Percentiles rank a stretch among this genome's conserved stretches.
These are phyloP conservation scores for Drosophila elegans DNA, from an alignment of 1,140 invertebrate species.

Conservation along the genomic window DNA sequence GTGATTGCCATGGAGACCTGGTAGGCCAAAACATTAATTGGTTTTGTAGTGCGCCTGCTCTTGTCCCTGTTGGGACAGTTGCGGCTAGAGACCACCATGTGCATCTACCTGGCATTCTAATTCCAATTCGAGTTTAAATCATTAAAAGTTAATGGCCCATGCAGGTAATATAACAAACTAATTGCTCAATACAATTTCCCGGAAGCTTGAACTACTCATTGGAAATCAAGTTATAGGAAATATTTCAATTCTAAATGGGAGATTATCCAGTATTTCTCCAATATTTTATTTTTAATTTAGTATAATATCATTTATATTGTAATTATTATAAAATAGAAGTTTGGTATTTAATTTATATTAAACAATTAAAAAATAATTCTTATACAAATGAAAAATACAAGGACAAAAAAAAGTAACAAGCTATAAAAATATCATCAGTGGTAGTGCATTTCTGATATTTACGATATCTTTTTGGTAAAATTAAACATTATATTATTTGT, in stretches of 20 bases:
- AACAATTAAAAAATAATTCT: too few species aligned
- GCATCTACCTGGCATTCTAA: conserved; percentile 18
- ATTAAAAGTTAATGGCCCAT: conserved; percentile 14
- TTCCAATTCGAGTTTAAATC: conserved; percentile 9
- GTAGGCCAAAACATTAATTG: conserved; percentile 42
- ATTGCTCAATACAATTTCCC: background rate
- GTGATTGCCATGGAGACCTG: conserved; percentile 36
- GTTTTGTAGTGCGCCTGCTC: conserved; percentile 24
- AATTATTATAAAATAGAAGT: too few species aligned
- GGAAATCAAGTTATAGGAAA: background rate
- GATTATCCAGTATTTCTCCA: too few species aligned
- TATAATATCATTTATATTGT: too few species aligned
- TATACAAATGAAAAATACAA: too few species aligned
- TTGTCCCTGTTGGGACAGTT: conserved; percentile 1
- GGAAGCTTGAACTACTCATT: background rate
- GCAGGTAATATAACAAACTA: background rate
- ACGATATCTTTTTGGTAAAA: too few species aligned
- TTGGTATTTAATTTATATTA: too few species aligned
- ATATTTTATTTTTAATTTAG: too few species aligned
- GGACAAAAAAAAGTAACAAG: too few species aligned
- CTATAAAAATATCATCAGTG: too few species aligned
- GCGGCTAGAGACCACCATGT: conserved; percentile 20
- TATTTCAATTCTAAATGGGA: background rate
- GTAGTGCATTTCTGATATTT: too few species aligned
- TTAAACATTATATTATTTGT: too few species aligned